These are phyloP conservation scores for Eledona agricola DNA, from an alignment of 2,888 invertebrate species.

Conservation along the genomic window DNA sequence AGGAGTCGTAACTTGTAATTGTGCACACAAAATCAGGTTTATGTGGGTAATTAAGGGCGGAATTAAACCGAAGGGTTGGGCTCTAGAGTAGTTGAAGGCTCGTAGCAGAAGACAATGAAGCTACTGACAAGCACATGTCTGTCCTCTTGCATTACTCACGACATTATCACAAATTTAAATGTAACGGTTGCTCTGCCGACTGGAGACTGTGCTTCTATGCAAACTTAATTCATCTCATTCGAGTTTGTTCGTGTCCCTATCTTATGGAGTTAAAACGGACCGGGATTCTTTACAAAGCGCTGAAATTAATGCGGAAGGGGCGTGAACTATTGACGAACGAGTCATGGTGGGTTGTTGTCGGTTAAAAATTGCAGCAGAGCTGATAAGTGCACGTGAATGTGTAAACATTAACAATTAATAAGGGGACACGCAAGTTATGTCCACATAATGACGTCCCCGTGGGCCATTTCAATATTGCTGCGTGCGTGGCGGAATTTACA, in stretches of 20 bases:
- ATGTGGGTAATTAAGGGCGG: slow-evolving; percentile 29
- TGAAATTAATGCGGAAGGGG: slow-evolving; percentile 8
- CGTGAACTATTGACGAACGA: slow-evolving; percentile 1
- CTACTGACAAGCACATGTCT: slow-evolving; percentile 45
- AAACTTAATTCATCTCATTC: slow-evolving; percentile 43
- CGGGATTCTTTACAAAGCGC: slow-evolving; percentile 23
- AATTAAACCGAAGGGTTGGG: slow-evolving; percentile 30
- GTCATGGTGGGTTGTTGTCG: slow-evolving; percentile 3
- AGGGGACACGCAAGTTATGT: slow-evolving; percentile 34
- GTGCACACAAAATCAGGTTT: slow-evolving; percentile 35
- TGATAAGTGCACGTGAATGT: slow-evolving; percentile 32
- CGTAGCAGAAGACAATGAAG: slow-evolving; percentile 38
- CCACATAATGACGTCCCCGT: slow-evolving; percentile 33
- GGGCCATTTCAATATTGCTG: slow-evolving; percentile 36
- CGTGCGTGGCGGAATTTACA: slow-evolving; percentile 31
- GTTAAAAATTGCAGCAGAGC: slow-evolving; percentile 21
- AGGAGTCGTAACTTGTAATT: slow-evolving; percentile 36
- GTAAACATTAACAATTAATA: slow-evolving; percentile 39
- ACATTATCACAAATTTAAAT: slow-evolving; percentile 59
- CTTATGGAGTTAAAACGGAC: slow-evolving; percentile 35
- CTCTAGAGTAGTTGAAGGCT: slow-evolving; percentile 27
- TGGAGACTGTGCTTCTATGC: slow-evolving; percentile 41
- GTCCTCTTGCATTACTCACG: slow-evolving; percentile 54
- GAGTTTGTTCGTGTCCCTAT: slow-evolving; percentile 36
- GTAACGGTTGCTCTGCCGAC: slow-evolving; percentile 49